A percentile compares a stretch with the other conserved stretches of the same genome.
phyloP scores from a whole-genome alignment of 2,888 invertebrate genomes.

The Phalera bucephala region DNA sequence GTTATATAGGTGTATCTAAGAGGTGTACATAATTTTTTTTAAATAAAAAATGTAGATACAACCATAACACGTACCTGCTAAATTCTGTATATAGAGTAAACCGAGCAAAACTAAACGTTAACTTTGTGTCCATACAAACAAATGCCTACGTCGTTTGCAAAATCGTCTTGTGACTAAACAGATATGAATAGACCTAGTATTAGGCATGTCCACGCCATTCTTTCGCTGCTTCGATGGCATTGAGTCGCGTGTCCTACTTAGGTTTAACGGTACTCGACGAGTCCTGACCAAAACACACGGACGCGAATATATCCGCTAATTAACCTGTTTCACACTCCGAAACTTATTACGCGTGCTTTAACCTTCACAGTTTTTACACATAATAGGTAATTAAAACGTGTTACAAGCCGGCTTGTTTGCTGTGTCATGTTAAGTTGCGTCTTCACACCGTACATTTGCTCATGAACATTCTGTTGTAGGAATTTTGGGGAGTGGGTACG shows the following conservation, averaged over 20 bases:
- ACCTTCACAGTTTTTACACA: conserved; percentile 45
- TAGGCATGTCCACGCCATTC: conserved; percentile 31
- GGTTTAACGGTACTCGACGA: conserved; percentile 51
- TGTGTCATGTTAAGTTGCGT: too few relatives aligned
- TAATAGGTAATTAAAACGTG: conserved; percentile 31
- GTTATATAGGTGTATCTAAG: too few relatives aligned
- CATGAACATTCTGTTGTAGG: neutral
- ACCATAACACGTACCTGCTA: too few relatives aligned
- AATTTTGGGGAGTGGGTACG: conserved; percentile 6
- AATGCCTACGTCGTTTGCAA: neutral
- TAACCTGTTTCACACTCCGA: conserved; percentile 53
- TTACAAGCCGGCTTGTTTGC: conserved; percentile 20
- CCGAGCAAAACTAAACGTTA: too few relatives aligned
- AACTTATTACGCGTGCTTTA: conserved; percentile 49
- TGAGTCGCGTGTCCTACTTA: conserved; percentile 54
- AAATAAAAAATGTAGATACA: too few relatives aligned
- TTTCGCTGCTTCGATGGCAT: conserved; percentile 36
- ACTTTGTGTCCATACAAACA: neutral
- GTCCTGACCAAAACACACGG: conserved; percentile 60
- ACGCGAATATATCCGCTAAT: conserved; percentile 58
- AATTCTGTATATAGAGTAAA: too few relatives aligned
- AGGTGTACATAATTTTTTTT: too few relatives aligned
- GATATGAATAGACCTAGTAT: conserved; percentile 2
- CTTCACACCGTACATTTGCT: neutral
- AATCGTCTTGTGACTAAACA: neutral